Percentiles rank a stretch among this genome's conserved stretches.
These are phyloP conservation scores for Hololepta plana DNA, from an alignment of 2,888 invertebrate genomes.

Conservation along the genomic window DNA sequence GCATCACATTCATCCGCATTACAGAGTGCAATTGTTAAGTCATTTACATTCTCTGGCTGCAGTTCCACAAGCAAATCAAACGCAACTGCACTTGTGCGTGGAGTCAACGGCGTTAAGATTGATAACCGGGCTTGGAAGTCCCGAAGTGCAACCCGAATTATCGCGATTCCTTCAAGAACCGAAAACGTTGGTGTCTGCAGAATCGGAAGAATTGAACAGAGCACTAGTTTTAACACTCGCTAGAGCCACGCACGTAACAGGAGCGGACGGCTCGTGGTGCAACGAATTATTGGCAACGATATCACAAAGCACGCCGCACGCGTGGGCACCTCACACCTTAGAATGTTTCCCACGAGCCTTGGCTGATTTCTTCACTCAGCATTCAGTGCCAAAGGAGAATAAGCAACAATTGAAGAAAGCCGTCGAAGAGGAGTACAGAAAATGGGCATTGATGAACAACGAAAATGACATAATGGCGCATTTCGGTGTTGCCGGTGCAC, in stretches of 20 bases:
- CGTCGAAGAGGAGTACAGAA: slow-evolving; percentile 88
- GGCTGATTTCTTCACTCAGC: slow-evolving; percentile 78
- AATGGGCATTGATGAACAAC: slow-evolving; percentile 94
- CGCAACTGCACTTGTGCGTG: slow-evolving; percentile 74
- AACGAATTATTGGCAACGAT: slow-evolving; percentile 78
- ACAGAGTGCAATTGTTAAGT: slow-evolving; percentile 81
- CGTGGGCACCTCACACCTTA: slow-evolving; percentile 86
- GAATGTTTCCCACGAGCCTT: slow-evolving; percentile 82
- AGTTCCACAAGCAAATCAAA: slow-evolving; percentile 87
- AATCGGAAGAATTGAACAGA: slow-evolving; percentile 83
- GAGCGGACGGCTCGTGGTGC: slow-evolving; percentile 71
- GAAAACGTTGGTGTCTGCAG: slow-evolving; percentile 78
- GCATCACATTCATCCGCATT: slow-evolving; percentile 93
- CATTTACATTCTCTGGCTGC: slow-evolving; percentile 83
- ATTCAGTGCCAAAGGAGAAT: slow-evolving; percentile 70
- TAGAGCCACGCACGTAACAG: slow-evolving; percentile 85
- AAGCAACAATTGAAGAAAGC: slow-evolving; percentile 81
- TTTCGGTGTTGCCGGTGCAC: slow-evolving; percentile 85
- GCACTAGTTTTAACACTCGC: slow-evolving; percentile 87
- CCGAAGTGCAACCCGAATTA: slow-evolving; percentile 69
- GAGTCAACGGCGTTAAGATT: slow-evolving; percentile 26
- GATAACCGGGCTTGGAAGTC: slow-evolving; percentile 19
- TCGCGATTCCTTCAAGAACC: slow-evolving; percentile 82
- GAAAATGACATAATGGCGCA: slow-evolving; percentile 93
- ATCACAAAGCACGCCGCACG: slow-evolving; percentile 87